Base-by-base conservation (phyloP, 2,113 vertebrate species). In the Petrocephalus zakoni region DNA sequence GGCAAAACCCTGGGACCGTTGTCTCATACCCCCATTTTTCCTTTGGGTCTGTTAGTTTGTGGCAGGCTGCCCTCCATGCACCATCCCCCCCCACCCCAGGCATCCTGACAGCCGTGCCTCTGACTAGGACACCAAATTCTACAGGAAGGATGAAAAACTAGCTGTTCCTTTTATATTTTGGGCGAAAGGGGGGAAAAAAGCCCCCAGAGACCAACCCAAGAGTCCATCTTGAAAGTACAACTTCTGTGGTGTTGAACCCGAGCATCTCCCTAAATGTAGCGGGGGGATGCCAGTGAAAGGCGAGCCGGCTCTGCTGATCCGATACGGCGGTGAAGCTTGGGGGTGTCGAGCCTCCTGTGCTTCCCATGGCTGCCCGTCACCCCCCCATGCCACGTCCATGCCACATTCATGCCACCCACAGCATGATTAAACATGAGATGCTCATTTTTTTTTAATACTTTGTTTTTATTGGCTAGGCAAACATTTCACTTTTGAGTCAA, bases 271-370 rank as follows among this genome's bases (percentile, higher is more conserved):
- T 22, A 22, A 47, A 22, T 2, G 6, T 22, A 2, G 42, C 47
- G 6, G 34, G 29, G 52, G 55, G 75, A 0, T 11, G 72, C 25
- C 17, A 19, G 56, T 61, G 22, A 46, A 15, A 49, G 5, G 15
- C n/a, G 19, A 15, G 11, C 47, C n/a, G 13, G 49, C 37, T 58
- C 51, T 42, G 34, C 34, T 58, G 61, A 82, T 84, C 78, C 82
- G 17, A 56, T 13, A 19, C 34, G 22, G 53, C 13, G 7, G 34
- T 46, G 52, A 42, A 90, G 93, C 88, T 91, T 89, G 90, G 89
- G 90, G 90, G 93, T 92, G 90, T 51, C 29, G 88, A 87, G 47
- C 91, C 91, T 92, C 89, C 93, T 90, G 89, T 92, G 91, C 90
- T n/a, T n/a, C n/a, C n/a, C n/a, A n/a, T n/a, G n/a, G n/a, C n/a